Evolutionary conservation across 2,888 invertebrate genomes (phyloP).

Genomic region (Octonoba sinensis): DNA sequence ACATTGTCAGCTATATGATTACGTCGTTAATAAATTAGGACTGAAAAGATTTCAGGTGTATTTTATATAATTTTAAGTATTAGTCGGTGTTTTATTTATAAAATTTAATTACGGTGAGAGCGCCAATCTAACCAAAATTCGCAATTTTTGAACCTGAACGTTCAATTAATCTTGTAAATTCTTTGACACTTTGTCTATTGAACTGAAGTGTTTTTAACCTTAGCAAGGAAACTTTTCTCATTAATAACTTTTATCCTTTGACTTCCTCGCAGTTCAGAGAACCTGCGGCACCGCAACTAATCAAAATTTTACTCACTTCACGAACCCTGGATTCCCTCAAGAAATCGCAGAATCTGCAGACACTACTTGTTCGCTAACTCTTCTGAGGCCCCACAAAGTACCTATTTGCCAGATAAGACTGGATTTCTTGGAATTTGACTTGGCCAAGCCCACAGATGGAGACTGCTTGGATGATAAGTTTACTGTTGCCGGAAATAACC

Average conservation of each 20-base stretch:
- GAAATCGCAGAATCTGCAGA: slow-evolving; percentile 54
- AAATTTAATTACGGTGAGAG: too few species aligned
- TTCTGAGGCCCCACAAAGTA: slow-evolving; percentile 48
- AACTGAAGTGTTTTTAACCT: too few species aligned
- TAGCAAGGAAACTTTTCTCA: too few species aligned
- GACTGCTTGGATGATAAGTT: slow-evolving; percentile 64
- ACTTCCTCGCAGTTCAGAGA: slow-evolving; percentile 56
- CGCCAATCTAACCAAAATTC: too few species aligned
- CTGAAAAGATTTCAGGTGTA: too few species aligned
- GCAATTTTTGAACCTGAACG: too few species aligned
- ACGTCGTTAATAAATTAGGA: too few species aligned
- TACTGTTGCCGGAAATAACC: slow-evolving; percentile 57
- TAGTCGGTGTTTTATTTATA: too few species aligned
- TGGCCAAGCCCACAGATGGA: slow-evolving; percentile 59
- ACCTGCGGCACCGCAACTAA: slow-evolving; percentile 81
- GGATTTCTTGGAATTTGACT: slow-evolving; percentile 65
- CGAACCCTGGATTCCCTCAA: slow-evolving; percentile 75
- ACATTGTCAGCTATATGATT: too few species aligned
- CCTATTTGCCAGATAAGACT: slow-evolving; percentile 65
- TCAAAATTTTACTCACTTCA: slow-evolving; percentile 89
- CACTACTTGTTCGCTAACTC: slow-evolving; percentile 55
- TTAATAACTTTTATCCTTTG: background rate
- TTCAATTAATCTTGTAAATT: too few species aligned
- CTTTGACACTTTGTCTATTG: too few species aligned
- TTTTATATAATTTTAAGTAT: too few species aligned